Conservation (phyloP, 2,888 invertebrate species). For the Lobophora halterata region DNA sequence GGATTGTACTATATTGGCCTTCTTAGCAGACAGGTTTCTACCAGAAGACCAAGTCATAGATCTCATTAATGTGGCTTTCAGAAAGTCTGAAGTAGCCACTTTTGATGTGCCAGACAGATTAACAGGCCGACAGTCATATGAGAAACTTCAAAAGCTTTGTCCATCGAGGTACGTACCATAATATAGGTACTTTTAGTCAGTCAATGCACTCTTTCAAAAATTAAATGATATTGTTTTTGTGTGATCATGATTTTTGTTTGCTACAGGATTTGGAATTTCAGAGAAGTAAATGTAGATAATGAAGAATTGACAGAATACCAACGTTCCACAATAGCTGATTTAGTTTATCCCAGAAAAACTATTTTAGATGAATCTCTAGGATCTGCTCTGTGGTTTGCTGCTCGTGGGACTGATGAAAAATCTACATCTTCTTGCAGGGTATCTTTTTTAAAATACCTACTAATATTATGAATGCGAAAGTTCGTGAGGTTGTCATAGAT, state of each 20-base stretch:
- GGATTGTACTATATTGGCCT: constrained; percentile 95
- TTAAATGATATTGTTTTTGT: not conserved
- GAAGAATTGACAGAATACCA: constrained; percentile 83
- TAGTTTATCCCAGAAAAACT: constrained; percentile 92
- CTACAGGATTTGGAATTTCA: constrained; percentile 89
- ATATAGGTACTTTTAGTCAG: too few relatives aligned
- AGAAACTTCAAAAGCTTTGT: constrained; percentile 85
- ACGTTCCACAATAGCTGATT: constrained; percentile 82
- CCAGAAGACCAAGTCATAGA: constrained; percentile 87
- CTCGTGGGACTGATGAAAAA: constrained; percentile 80
- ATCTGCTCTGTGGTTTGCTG: constrained; percentile 98
- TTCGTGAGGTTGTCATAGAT: too few relatives aligned
- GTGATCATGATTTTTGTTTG: not conserved
- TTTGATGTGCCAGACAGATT: constrained; percentile 92
- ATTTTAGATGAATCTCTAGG: constrained; percentile 98
- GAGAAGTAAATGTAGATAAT: constrained; percentile 87
- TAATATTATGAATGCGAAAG: too few relatives aligned
- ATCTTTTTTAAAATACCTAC: too few relatives aligned
- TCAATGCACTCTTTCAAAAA: too few relatives aligned
- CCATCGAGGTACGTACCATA: constrained; percentile 75
- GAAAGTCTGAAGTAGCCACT: constrained; percentile 60
- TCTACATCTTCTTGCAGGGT: constrained; percentile 84
- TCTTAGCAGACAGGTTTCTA: constrained; percentile 87
- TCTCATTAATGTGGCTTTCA: constrained; percentile 97
- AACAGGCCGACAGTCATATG: constrained; percentile 86